Evolutionary conservation across 2,888 invertebrate genomes (phyloP), one percentile per base, ranked within the genome.

Genomic region (Cabera pusaria): DNA sequence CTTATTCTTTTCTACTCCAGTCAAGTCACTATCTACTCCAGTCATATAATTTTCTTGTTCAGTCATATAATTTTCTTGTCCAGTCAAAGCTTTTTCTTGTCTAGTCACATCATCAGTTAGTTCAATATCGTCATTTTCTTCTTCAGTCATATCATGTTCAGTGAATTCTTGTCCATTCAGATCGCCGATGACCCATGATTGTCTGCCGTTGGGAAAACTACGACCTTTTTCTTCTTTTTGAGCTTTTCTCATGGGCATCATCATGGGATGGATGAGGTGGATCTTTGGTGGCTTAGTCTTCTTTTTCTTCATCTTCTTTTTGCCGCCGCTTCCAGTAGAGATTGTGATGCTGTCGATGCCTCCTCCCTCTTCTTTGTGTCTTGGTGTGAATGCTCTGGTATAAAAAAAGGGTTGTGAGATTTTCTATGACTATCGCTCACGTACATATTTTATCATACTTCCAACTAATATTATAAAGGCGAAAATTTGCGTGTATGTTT

Each of bases 281-380:
- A 87, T 78, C 42, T 83, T 85, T 0, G 81, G 60, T 0, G 87
- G 87, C 14, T 82, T 82, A 14, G 66, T 65, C 59, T 83, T 84
- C 58, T 81, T 82, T 35, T 81, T 85, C 53, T 78, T 82, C 56
- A 67, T 77, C 35, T 81, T 83, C 45, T 85, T 82, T 48, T 85
- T 82, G 26, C 73, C 72, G 3, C 72, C 72, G 1, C 66, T 60
- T 0, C 67, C 63, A 0, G 84, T 59, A 1, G 83, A 74, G n/a
- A 83, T 82, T 0, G 84, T 88, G 29, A 87, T 83, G 65, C 72
- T 71, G 69, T 83, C 86, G 18, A 82, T 75, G 0, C 80, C 80
- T 0, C 80, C 72, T 22, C 69, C 53, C n/a, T 64, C 55, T 6
- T 77, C 73, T n/a, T 82, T 75, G 29, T 68, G 74, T 26, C 64